Base-by-base conservation (phyloP, 1,140 invertebrate species). In the Drosophila repletoides region DNA sequence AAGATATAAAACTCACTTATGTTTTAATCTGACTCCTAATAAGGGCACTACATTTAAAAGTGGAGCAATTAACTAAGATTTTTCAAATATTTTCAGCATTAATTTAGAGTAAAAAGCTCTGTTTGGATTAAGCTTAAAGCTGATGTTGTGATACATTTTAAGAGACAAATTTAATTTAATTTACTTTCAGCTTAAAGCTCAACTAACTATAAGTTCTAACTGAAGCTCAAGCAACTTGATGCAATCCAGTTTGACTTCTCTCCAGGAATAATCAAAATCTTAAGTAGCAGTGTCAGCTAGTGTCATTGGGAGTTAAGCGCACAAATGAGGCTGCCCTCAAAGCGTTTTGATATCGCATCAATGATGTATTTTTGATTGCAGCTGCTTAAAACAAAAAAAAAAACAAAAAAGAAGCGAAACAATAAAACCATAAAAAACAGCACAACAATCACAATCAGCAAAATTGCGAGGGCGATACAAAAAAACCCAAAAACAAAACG, bases 291-390 rank as follows among this genome's bases (percentile, higher is more conserved):
- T 15, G 9, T 40, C 31, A 29, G 14, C 24, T 14, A 17, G 19
- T 59, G 21, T 41, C 26, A 73, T 59, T 67, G 52, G 34, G 38
- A 9, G 24, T 17, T 38, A 28, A 21, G 29, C 31, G 46, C 40
- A 33, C 12, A 59, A 34, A 24, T 60, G 36, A 15, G 4, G 22
- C 5, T 49, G 28, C 33, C 45, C 21, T 21, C 29, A 21, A 28
- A 51, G 33, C 29, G 36, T 49, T 49, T 45, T 7, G 10, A 24
- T 43, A 56, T 52, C 33, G 48, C 52, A 59, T 31, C 69, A 49
- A 53, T 70, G 61, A 84, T 75, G 80, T 71, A 84, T 77, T 83
- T 84, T 83, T 83, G 75, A 84, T 86, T 72, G 68, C 77, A 83
- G 68, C 63, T 75, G 70, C 61, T 79, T 48, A 40, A 71, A 77